Percentiles rank a stretch among this genome's conserved stretches.
These are phyloP conservation scores for Actenoides lindsayi DNA, from an alignment of 2,113 vertebrate species.

Conservation along the genomic window DNA sequence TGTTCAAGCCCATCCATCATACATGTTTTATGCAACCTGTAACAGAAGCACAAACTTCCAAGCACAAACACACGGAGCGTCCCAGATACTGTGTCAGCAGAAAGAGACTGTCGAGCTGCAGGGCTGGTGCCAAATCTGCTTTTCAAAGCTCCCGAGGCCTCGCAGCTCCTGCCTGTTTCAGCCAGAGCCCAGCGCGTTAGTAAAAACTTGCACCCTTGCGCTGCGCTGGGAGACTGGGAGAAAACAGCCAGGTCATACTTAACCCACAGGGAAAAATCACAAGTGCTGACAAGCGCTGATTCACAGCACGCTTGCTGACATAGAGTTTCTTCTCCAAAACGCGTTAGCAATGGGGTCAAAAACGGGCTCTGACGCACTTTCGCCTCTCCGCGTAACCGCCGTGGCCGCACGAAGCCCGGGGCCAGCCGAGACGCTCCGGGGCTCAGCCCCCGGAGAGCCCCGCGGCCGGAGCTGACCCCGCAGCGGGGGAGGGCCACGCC, in stretches of 20 bases:
- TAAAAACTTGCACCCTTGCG: background rate
- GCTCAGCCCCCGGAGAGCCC: background rate
- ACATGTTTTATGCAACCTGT: background rate
- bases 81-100: background rate
- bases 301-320: background rate
- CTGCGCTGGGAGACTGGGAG: background rate
- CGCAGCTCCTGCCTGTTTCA: background rate
- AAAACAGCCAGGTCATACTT: background rate
- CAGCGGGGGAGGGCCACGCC: background rate
- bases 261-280: background rate
- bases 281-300: background rate
- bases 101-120: background rate
- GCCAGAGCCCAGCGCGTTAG: background rate
- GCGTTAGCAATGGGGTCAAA: background rate
- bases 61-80: background rate
- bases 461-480: background rate
- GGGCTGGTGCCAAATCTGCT: background rate
- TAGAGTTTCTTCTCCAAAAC: background rate
- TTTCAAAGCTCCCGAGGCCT: background rate
- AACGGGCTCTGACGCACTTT: background rate
- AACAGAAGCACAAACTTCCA: background rate
- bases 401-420: background rate
- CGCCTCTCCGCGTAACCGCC: background rate
- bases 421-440: no score
- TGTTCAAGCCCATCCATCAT: background rate